Evolutionary conservation across 2,797 vertebrate genomes (phyloP).

Genomic region (Spizella passerina): DNA sequence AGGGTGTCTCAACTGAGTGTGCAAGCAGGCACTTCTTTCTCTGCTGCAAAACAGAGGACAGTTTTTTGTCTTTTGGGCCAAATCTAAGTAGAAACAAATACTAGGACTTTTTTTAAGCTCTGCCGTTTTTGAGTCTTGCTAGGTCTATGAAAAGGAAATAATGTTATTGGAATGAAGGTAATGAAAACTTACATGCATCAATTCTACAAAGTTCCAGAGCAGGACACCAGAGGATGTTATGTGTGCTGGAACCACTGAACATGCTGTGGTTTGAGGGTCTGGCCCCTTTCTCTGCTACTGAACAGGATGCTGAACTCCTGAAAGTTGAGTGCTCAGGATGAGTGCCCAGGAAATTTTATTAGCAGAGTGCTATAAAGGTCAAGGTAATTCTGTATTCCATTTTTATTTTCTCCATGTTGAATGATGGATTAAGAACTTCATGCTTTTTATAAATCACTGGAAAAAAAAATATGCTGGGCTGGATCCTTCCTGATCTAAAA

Average conservation of each 20-base stretch:
- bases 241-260: not conserved
- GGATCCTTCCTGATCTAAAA: not conserved
- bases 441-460: not conserved
- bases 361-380: not conserved
- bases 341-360: not conserved
- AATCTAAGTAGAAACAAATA: not conserved
- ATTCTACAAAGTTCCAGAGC: not conserved
- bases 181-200: not conserved
- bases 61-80: not conserved
- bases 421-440: not conserved
- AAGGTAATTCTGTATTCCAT: not conserved
- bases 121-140: not conserved
- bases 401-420: not conserved
- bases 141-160: not conserved
- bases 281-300: not conserved
- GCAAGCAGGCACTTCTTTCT: not conserved
- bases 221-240: not conserved
- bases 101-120: not conserved
- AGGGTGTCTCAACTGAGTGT: not conserved
- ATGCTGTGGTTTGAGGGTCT: not conserved
- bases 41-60: not conserved
- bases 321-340: not conserved
- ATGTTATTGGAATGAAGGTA: not conserved
- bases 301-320: not conserved
- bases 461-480: not conserved